Base-by-base conservation (phyloP, 2,888 invertebrate genomes). In the Agonopterix subpropinquella region DNA sequence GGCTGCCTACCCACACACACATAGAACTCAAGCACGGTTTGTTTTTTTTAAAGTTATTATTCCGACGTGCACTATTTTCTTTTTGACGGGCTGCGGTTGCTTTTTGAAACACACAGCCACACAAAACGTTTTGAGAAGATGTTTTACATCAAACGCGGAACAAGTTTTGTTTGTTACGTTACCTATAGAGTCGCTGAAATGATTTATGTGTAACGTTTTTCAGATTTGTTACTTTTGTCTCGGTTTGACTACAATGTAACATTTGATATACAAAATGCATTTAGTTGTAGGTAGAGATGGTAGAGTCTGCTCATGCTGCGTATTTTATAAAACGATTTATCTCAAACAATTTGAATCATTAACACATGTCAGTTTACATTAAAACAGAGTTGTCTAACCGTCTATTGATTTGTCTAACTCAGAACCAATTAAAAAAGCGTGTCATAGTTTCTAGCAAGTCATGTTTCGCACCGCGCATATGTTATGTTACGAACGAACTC, bases 1-100 rank as follows among this genome's bases (percentile, higher is more conserved):
- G 75, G 70, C 77, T 73, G 80, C 79, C 84, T 84, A 83, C 87
- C 75, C 84, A 82, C 83, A 76, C 79, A 79, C 77, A 80, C 76
- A 77, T 70, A 71, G 65, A 68, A 65, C 65, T 59, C 53, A 54
- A 56, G 60, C 65, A 70, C 69, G 73, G 72, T 75, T 77, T 76
- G 72, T 65, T 61, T 81, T 82, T 82, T 85, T 84, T 83, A 81
- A 73, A 75, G 73, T 78, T 80, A 77, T 82, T 84, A 80, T 81
- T 78, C 71, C 76, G 65, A 74, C 73, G 75, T 78, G 77, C 77
- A 85, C 82, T 84, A 84, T 85, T 84, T 85, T 82, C 77, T 77
- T 80, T 79, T 76, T 73, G 77, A 73, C 70, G 68, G 68, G 62
- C 64, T 69, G 67, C 62, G 64, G 63, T 60, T 39, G 43, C 45